phyloP scores from a whole-genome alignment of 2,888 invertebrate genomes.

The Drosophila diplacantha region DNA sequence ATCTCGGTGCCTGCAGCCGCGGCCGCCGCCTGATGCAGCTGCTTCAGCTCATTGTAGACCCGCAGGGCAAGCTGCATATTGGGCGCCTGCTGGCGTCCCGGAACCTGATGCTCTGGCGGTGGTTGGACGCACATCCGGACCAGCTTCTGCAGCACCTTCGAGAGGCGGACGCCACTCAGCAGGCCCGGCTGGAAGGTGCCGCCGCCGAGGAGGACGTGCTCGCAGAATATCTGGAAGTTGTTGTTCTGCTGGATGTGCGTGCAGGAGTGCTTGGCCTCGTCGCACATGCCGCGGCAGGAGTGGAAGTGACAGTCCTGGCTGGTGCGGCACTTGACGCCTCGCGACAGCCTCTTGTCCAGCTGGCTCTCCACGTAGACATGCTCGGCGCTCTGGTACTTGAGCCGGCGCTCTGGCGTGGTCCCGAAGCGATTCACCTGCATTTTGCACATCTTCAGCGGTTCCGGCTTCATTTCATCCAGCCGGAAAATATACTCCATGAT shows the following conservation, averaged over 20 bases:
- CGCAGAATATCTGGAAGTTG: slow-evolving; percentile 76
- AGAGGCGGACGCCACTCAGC: slow-evolving; percentile 69
- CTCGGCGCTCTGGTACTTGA: slow-evolving; percentile 76
- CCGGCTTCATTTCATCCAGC: slow-evolving; percentile 76
- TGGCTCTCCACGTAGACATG: slow-evolving; percentile 73
- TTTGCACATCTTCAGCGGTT: slow-evolving; percentile 76
- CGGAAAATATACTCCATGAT: slow-evolving; percentile 76
- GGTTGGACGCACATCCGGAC: slow-evolving; percentile 74
- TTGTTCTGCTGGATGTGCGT: slow-evolving; percentile 75
- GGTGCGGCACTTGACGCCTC: slow-evolving; percentile 65
- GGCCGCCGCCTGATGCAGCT: slow-evolving; percentile 68
- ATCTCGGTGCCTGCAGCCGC: slow-evolving; percentile 44
- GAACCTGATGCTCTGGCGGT: slow-evolving; percentile 64
- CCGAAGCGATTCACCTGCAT: slow-evolving; percentile 75
- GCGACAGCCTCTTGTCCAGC: slow-evolving; percentile 73
- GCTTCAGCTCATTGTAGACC: slow-evolving; percentile 75
- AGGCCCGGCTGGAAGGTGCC: slow-evolving; percentile 74
- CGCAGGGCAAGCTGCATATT: slow-evolving; percentile 70
- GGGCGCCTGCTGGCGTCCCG: slow-evolving; percentile 69
- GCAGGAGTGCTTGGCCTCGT: slow-evolving; percentile 66
- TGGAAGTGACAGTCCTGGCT: slow-evolving; percentile 72
- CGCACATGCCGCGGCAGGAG: slow-evolving; percentile 74
- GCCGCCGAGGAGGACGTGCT: slow-evolving; percentile 71
- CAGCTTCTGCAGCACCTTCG: slow-evolving; percentile 65
- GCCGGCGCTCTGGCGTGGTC: slow-evolving; percentile 67